These are phyloP conservation scores for Scytalopus superciliaris DNA, from an alignment of 2,113 vertebrate genomes.

Conservation along the genomic window DNA sequence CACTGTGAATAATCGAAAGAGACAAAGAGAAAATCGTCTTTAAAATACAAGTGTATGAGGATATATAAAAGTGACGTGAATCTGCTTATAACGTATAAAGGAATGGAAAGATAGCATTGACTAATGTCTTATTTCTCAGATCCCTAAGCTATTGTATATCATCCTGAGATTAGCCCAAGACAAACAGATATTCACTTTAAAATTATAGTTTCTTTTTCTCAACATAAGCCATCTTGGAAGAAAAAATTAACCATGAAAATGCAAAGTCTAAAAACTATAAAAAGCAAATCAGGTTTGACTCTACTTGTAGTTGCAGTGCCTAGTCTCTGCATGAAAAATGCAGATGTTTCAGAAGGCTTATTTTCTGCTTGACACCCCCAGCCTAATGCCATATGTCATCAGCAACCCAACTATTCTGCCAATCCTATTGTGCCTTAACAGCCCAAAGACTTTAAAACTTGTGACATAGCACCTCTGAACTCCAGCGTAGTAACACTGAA, in stretches of 20 bases:
- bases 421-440: not conserved
- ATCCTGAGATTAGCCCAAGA: not conserved
- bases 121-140: not conserved
- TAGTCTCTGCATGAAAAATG: not conserved
- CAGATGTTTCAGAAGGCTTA: not conserved
- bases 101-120: not conserved
- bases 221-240: not conserved
- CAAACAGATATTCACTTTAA: not conserved
- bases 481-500: fast-evolving
- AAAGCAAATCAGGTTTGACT: not conserved
- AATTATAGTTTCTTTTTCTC: not conserved
- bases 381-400: not conserved
- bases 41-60: not conserved
- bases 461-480: not conserved
- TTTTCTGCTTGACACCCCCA: not conserved
- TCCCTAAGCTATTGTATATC: not conserved
- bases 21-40: not conserved
- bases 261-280: not conserved
- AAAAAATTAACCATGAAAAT: not conserved
- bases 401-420: not conserved
- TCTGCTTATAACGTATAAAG: not conserved
- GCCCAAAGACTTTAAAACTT: not conserved
- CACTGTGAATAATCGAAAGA: not conserved
- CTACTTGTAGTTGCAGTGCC: not conserved
- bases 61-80: not conserved